Evolutionary conservation across 1,140 invertebrate species (phyloP).

Genomic region (Apis dorsata): DNA sequence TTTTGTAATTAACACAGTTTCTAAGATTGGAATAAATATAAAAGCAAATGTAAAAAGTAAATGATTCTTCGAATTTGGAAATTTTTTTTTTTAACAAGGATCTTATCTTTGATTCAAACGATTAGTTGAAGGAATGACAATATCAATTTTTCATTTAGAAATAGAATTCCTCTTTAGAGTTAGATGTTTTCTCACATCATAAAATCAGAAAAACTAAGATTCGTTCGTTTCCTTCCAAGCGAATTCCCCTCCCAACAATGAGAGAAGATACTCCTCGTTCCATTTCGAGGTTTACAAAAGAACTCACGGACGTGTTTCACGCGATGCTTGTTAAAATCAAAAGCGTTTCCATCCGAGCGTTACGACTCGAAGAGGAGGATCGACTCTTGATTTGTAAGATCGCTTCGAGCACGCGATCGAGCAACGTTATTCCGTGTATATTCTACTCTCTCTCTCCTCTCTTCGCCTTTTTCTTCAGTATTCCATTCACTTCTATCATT

Average conservation of each 20-base stretch:
- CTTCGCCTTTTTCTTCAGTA: conserved; percentile 14
- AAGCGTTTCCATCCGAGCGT: background rate
- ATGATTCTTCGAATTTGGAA: too few species aligned
- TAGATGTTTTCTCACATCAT: background rate
- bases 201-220: background rate
- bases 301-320: background rate
- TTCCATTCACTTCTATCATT: conserved; percentile 26
- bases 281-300: background rate
- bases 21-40: too few species aligned
- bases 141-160: too few species aligned
- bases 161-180: too few species aligned
- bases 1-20: too few species aligned
- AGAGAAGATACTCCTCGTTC: background rate
- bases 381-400: conserved; percentile 41
- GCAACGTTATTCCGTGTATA: conserved; percentile 7
- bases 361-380: conserved; percentile 17
- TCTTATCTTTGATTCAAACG: too few species aligned
- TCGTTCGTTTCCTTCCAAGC: background rate
- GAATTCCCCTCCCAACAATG: background rate
- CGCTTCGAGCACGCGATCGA: conserved; percentile 38
- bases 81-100: too few species aligned
- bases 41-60: too few species aligned
- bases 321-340: conserved; percentile 33
- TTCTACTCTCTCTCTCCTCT: background rate
- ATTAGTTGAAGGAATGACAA: too few species aligned